Evolutionary conservation across 2,888 invertebrate species (phyloP).

Genomic region (Fragum sueziense): DNA sequence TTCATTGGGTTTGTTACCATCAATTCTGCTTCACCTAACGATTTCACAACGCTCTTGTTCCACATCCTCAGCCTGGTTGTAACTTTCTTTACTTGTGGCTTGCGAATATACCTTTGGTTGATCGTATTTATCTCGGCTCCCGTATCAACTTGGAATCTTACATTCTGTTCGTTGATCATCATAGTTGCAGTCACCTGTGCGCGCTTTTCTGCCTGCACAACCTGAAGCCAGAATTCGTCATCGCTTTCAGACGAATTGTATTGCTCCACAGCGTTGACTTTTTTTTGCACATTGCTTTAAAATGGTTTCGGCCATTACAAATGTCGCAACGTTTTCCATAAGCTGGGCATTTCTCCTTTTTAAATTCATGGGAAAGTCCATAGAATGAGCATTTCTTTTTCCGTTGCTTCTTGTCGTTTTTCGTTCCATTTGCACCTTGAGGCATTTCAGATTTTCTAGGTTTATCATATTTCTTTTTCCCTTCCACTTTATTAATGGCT

Average conservation of each 20-base stretch:
- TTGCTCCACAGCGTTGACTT: constrained; percentile 6
- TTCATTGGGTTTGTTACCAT: constrained; percentile 43
- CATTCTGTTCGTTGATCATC: constrained; percentile 32
- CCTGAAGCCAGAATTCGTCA: constrained; percentile 21
- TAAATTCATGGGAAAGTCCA: constrained; percentile 48
- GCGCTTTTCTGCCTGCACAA: neutral
- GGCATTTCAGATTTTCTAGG: neutral
- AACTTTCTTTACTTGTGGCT: constrained; percentile 17
- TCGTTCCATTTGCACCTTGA: neutral
- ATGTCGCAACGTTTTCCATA: constrained; percentile 57
- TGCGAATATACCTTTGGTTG: constrained; percentile 11
- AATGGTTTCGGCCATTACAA: constrained; percentile 58
- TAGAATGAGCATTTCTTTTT: constrained; percentile 50
- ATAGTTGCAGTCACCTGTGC: constrained; percentile 22
- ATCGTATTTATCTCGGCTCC: constrained; percentile 49
- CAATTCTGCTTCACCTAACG: constrained; percentile 42
- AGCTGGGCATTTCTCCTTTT: constrained; percentile 59
- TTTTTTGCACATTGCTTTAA: constrained; percentile 38
- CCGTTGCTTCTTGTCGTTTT: neutral
- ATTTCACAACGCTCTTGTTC: constrained; percentile 40
- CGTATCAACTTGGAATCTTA: constrained; percentile 55
- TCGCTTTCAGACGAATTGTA: neutral
- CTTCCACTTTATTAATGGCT: neutral
- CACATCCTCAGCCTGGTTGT: constrained; percentile 43
- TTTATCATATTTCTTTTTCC: neutral